phyloP scores from a whole-genome alignment of 2,113 vertebrate genomes.

The Pluvianellus socialis region DNA sequence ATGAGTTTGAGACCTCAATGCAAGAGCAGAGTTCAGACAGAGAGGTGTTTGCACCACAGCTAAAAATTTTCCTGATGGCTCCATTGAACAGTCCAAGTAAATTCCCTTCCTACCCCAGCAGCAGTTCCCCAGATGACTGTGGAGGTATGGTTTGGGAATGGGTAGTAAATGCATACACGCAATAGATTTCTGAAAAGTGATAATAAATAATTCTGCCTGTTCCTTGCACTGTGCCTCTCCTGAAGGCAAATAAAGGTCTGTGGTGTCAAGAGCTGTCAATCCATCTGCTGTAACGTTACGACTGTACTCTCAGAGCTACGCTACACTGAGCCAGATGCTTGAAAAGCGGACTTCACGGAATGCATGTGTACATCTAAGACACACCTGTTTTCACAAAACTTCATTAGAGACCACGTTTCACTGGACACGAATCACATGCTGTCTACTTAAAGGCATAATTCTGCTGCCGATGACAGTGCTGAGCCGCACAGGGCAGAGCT shows the following conservation, averaged over 20 bases:
- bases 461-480: background rate
- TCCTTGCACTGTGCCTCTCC: background rate
- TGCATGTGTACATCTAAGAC: background rate
- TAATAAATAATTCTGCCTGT: slow-evolving; percentile 5
- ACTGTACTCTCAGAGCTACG: background rate
- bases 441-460: background rate
- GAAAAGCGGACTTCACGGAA: background rate
- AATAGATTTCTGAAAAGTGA: background rate
- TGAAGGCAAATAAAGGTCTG: background rate
- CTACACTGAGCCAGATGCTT: background rate
- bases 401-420: background rate
- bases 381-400: background rate
- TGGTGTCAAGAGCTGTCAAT: background rate
- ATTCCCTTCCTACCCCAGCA: background rate
- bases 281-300: background rate
- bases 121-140: background rate
- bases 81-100: background rate
- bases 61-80: background rate
- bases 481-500: background rate
- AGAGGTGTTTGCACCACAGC: background rate
- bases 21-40: background rate
- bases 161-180: background rate
- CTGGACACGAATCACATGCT: background rate
- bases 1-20: background rate
- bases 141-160: background rate